Evolutionary conservation across 2,113 vertebrate genomes (phyloP).

Genomic region (Sarotherodon lohbergeri): DNA sequence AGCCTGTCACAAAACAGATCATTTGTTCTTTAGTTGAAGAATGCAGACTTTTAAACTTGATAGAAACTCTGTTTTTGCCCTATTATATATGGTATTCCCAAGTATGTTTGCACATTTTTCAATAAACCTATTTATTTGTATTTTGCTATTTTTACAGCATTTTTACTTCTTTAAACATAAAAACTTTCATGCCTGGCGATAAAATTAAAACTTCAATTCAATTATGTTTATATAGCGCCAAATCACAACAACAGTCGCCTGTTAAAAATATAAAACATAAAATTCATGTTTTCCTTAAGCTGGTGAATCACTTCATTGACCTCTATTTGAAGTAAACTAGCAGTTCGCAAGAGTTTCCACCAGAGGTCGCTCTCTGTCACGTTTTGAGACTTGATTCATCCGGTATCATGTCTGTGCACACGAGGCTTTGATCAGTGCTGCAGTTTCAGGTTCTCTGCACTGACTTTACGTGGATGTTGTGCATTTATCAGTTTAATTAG

Average conservation of each 20-base stretch:
- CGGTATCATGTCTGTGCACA: not conserved
- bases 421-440: rapidly evolving
- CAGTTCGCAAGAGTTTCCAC: not conserved
- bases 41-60: not conserved
- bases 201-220: not conserved
- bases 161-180: not conserved
- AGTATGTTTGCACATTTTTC: not conserved
- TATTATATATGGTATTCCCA: not conserved
- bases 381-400: not conserved
- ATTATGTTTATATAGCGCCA: not conserved
- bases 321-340: not conserved
- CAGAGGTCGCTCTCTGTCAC: not conserved
- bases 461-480: not conserved
- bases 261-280: not conserved
- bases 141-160: not conserved
- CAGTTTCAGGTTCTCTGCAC: not conserved
- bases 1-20: not conserved
- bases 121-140: not conserved
- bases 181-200: not conserved
- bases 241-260: not conserved
- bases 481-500: not conserved
- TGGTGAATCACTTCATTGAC: not conserved
- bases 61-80: not conserved
- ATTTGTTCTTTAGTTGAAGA: not conserved
- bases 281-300: not conserved